These are phyloP conservation scores for Platycnemis pennipes DNA, from an alignment of 2,888 invertebrate species.

Conservation along the genomic window DNA sequence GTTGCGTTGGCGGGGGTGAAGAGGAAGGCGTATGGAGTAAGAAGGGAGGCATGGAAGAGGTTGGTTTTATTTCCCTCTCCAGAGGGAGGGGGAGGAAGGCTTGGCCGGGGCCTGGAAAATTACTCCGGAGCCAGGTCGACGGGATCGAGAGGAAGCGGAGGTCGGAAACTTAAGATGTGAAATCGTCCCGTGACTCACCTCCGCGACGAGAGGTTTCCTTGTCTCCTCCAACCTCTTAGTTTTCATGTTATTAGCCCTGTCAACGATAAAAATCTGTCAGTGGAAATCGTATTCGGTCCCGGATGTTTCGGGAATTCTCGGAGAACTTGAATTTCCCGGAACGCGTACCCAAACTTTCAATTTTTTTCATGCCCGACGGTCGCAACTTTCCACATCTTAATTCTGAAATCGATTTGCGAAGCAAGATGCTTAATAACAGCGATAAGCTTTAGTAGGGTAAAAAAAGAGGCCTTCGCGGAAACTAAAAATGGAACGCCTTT, in stretches of 20 bases:
- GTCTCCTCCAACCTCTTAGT: not conserved
- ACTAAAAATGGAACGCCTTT: not conserved
- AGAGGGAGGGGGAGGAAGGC: too few relatives aligned
- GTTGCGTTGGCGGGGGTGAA: conserved; percentile 19
- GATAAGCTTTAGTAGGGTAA: not conserved
- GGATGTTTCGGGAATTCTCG: not conserved
- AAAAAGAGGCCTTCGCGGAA: not conserved
- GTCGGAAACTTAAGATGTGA: not conserved
- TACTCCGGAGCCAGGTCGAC: not conserved
- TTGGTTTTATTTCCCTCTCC: not conserved
- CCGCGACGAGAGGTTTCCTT: not conserved
- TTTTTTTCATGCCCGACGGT: not conserved
- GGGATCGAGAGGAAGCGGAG: not conserved
- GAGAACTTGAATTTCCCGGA: not conserved
- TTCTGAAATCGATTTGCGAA: not conserved
- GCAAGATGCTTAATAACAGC: not conserved
- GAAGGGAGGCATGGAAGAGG: not conserved
- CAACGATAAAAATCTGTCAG: not conserved
- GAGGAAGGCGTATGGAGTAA: not conserved
- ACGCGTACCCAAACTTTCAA: not conserved
- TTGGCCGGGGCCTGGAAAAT: too few relatives aligned
- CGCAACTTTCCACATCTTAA: not conserved
- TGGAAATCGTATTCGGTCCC: not conserved
- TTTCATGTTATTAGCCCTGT: not conserved
- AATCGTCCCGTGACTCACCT: not conserved